Conservation (phyloP, 2,888 invertebrate genomes). For the Rhopalosiphum nymphaeae region DNA sequence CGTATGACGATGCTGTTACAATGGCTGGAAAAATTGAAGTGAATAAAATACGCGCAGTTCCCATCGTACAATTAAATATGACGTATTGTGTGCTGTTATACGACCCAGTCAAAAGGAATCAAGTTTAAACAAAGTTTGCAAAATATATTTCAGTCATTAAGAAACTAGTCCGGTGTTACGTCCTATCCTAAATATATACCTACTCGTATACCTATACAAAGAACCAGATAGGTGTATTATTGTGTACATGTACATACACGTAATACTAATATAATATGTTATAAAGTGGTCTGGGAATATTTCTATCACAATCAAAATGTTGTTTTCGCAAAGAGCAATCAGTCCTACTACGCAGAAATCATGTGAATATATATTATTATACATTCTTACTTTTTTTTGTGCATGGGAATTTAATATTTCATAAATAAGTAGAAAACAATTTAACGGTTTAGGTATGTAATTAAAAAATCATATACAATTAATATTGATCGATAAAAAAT, state of each 20-base stretch:
- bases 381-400: neutral
- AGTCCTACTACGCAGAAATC: neutral
- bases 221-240: neutral
- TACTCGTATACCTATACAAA: neutral
- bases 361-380: neutral
- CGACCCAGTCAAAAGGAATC: neutral
- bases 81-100: neutral
- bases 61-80: neutral
- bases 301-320: neutral
- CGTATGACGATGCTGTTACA: neutral
- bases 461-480: neutral
- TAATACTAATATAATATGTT: neutral
- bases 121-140: neutral
- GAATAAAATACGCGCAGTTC: neutral
- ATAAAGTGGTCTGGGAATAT: slow-evolving; percentile 15
- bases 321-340: slow-evolving; percentile 24
- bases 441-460: neutral
- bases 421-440: neutral
- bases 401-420: slow-evolving; percentile 23
- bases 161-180: neutral
- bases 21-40: neutral
- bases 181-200: neutral
- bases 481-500: neutral
- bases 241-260: neutral
- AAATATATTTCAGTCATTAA: neutral